Base-by-base conservation (phyloP, 2,888 invertebrate genomes). In the Pedicia rivosa region DNA sequence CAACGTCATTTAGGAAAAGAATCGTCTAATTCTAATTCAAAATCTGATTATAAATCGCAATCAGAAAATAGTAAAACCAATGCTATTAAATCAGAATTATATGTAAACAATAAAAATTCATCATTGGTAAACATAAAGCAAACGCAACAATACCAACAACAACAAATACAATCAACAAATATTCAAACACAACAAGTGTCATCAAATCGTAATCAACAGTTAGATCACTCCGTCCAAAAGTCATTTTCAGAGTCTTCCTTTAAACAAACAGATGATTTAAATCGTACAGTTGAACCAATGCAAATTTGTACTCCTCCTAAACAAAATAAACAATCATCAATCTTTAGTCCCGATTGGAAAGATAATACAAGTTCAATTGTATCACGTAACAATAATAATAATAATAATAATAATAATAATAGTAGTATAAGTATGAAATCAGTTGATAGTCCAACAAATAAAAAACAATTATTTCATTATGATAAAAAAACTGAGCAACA, bases 281-380 rank as follows among this genome's bases (percentile, higher is more conserved):
- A 15, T 30, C 19, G 24, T 29, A 14, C 33, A 4, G 7, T n/a
- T 19, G 37, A 37, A 12, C 13, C 29, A 13, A 47, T 48, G 45
- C 46, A 50, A 37, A 44, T 47, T 10, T 48, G 47, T 35, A 47
- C 49, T 16, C 47, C 50, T 26, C 46, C 49, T 28, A 47, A 47
- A 42, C 48, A 46, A 44, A 41, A 42, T 14, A 44, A 45, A 25
- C 46, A 48, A 10, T 37, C 43, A 7, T 62, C 61, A 1, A 49
- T 61, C 40, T 61, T 61, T 39, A 61, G 60, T 41, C 59, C 61
- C 9, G 62, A 60, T 35, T 57, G 56, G 54, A 54, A 48, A 38
- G 58, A 59, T n/a, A 57, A 56, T 37, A 45, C 47, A 41, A 47
- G 32, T 26, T 22, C 29, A 22, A 9, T 25, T 46, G 31, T 19